A percentile compares a stretch with the other conserved stretches of the same genome.
These are phyloP conservation scores for Amyelois transitella DNA, from an alignment of 1,140 invertebrate genomes.

Conservation along the genomic window DNA sequence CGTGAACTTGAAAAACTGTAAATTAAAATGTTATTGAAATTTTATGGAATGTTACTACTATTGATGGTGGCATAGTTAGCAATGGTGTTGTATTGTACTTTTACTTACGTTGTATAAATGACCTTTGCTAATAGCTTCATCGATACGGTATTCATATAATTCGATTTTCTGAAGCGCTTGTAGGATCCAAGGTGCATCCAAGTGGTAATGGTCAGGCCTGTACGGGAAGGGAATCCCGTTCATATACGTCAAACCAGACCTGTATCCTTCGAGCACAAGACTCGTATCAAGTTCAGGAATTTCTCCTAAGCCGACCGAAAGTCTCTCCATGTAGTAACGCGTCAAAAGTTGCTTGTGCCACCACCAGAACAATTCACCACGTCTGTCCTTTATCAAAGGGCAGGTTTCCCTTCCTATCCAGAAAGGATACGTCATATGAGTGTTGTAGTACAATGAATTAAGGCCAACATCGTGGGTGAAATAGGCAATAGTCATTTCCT, in stretches of 20 bases:
- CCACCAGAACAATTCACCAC: constrained; percentile 80
- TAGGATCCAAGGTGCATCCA: constrained; percentile 38
- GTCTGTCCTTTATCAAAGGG: constrained; percentile 69
- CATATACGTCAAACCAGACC: constrained; percentile 77
- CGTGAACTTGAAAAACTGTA: no score
- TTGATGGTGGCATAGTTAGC: constrained; percentile 73
- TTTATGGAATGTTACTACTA: no score
- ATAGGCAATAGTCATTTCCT: constrained; percentile 77
- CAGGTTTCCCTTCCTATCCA: constrained; percentile 74
- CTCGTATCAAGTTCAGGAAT: constrained; percentile 76
- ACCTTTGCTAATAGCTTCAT: constrained; percentile 68
- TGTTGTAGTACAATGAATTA: constrained; percentile 81
- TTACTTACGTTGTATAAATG: constrained; percentile 62
- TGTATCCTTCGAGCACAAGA: constrained; percentile 77
- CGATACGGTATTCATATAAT: constrained; percentile 77
- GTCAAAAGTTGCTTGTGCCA: constrained; percentile 77
- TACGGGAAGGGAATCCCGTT: constrained; percentile 80
- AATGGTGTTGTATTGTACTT: no score
- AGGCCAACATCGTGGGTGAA: constrained; percentile 84
- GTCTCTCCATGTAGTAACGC: constrained; percentile 81
- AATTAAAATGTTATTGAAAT: no score
- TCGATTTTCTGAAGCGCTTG: constrained; percentile 69
- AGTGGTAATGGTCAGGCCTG: constrained; percentile 70
- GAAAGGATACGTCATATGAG: constrained; percentile 78
- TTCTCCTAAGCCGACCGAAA: constrained; percentile 78